Evolutionary conservation across 2,888 invertebrate genomes (phyloP).

Genomic region (Ceriagrion tenellum): DNA sequence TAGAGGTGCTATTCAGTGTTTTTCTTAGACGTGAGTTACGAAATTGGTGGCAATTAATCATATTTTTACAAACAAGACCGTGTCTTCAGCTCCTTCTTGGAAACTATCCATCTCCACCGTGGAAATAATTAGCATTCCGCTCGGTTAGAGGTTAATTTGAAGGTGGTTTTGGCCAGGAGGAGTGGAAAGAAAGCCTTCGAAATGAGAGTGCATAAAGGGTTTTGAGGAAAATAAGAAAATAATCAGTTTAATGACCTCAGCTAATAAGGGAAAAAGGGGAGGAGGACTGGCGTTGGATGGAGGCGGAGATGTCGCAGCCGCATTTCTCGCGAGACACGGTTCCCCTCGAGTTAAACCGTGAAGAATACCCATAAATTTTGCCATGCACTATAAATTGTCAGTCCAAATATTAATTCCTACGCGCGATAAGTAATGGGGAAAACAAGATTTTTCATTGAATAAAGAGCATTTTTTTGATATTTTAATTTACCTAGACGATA

Average conservation of each 20-base stretch:
- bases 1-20: neutral
- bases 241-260: slow-evolving; percentile 52
- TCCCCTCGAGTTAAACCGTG: slow-evolving; percentile 30
- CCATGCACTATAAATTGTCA: neutral
- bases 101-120: neutral
- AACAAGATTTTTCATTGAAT: no score
- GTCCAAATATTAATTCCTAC: no score
- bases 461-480: no score
- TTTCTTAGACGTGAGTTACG: neutral
- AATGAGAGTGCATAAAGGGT: neutral
- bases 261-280: neutral
- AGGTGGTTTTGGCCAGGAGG: neutral
- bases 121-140: neutral
- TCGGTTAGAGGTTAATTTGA: neutral
- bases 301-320: neutral
- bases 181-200: neutral
- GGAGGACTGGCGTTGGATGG: neutral
- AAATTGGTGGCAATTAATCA: neutral
- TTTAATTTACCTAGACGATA: no score
- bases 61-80: neutral
- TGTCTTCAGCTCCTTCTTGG: neutral
- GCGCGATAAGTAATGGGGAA: no score
- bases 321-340: neutral
- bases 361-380: neutral
- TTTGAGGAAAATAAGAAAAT: neutral